These are phyloP conservation scores for Cryptoblepharus egeriae DNA, from an alignment of 2,797 vertebrate genomes.

Conservation along the genomic window DNA sequence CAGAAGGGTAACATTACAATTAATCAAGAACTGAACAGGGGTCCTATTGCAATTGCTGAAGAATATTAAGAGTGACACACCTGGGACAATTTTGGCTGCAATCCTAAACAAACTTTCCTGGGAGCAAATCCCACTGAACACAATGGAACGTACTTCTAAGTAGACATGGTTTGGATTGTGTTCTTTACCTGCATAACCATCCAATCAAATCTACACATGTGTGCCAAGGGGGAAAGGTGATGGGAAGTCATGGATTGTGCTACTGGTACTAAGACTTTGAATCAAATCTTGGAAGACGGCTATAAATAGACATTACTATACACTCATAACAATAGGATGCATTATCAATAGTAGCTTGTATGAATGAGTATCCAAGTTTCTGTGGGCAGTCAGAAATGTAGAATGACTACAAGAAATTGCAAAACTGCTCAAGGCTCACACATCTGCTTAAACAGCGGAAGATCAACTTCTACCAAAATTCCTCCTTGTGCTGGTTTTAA, in stretches of 20 bases:
- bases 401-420: slow-evolving; percentile 16
- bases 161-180: no score
- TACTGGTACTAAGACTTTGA: not conserved
- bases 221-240: no score
- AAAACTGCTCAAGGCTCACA: slow-evolving; percentile 1
- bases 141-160: no score
- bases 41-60: no score
- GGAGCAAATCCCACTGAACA: no score
- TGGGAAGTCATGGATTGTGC: not conserved
- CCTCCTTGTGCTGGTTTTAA: not conserved
- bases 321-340: not conserved
- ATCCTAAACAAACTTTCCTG: no score
- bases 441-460: not conserved
- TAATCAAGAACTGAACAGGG: not conserved
- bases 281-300: not conserved
- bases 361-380: not conserved
- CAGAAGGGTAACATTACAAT: slow-evolving; percentile 3
- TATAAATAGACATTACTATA: not conserved
- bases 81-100: no score
- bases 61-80: no score
- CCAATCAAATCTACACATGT: no score
- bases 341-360: slow-evolving; percentile 38
- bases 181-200: slow-evolving; percentile 3
- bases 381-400: not conserved
- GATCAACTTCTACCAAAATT: not conserved